A percentile compares a stretch with the other conserved stretches of the same genome.
phyloP scores from a whole-genome alignment of 2,113 vertebrate species.

The Corythoichthys intestinalis region DNA sequence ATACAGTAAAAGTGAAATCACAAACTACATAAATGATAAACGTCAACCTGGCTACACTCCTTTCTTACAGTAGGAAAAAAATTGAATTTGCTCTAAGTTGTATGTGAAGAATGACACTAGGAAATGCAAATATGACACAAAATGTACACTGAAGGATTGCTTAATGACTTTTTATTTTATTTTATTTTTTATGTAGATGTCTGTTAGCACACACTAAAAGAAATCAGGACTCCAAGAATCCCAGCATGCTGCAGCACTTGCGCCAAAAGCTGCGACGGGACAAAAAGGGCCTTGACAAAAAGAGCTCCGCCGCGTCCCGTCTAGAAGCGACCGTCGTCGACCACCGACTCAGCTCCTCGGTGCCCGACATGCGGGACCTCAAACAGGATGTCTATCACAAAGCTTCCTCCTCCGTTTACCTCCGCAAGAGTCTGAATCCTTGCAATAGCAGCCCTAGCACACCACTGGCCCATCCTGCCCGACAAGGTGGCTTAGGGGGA shows the following conservation, averaged over 20 bases:
- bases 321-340: constrained; percentile 25
- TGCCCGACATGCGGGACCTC: constrained; percentile 47
- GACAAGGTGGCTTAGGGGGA: background rate
- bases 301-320: constrained; percentile 3
- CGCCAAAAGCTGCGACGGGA: constrained; percentile 48
- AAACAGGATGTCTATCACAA: background rate
- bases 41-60: no score
- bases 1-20: no score
- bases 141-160: background rate
- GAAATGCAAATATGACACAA: background rate
- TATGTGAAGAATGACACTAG: background rate
- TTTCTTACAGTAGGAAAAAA: no score
- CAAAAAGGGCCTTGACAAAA: constrained; percentile 18
- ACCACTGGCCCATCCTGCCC: background rate
- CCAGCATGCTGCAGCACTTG: constrained; percentile 50
- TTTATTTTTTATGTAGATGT: constrained; percentile 16
- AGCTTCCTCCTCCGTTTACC: background rate
- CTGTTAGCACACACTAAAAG: constrained; percentile 17
- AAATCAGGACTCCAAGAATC: constrained; percentile 60
- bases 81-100: no score
- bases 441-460: constrained; percentile 35
- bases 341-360: constrained; percentile 51
- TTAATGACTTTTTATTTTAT: background rate
- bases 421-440: constrained; percentile 2
- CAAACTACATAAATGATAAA: no score